These are phyloP conservation scores for Sigmodon hispidus DNA, from an alignment of 2,113 vertebrate species.

Conservation along the genomic window DNA sequence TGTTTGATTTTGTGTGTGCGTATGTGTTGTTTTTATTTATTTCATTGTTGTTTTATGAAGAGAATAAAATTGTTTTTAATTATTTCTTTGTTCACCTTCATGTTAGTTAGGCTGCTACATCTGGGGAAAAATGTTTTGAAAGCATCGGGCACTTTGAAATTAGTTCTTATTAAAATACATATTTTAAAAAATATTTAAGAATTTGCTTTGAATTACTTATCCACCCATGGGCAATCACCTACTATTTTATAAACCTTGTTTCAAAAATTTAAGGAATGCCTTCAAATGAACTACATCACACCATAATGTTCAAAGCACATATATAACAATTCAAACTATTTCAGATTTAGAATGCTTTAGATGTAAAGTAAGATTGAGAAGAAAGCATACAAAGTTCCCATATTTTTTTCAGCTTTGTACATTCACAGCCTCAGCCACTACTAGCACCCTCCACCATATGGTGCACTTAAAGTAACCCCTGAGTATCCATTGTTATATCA, in stretches of 20 bases:
- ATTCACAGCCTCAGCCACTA: background rate
- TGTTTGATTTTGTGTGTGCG: background rate
- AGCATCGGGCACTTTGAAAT: background rate
- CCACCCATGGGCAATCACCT: background rate
- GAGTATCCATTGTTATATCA: background rate
- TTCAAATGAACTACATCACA: background rate
- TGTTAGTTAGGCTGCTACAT: background rate
- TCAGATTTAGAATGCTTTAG: background rate
- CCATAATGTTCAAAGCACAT: too few relatives aligned
- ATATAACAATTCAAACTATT: background rate
- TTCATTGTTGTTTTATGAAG: background rate
- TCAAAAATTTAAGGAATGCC: background rate
- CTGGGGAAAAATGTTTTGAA: background rate
- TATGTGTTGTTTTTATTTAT: background rate
- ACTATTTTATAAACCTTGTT: background rate
- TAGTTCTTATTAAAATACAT: background rate
- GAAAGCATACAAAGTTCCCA: background rate
- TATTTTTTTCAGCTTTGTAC: rapidly evolving
- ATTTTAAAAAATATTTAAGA: background rate
- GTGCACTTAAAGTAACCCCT: background rate
- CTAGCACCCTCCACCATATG: background rate
- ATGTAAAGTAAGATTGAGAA: background rate
- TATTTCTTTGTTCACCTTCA: background rate
- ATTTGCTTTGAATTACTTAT: background rate
- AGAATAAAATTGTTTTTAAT: background rate